These are phyloP conservation scores for Brenthis daphne DNA, from an alignment of 2,888 invertebrate species.

Conservation along the genomic window DNA sequence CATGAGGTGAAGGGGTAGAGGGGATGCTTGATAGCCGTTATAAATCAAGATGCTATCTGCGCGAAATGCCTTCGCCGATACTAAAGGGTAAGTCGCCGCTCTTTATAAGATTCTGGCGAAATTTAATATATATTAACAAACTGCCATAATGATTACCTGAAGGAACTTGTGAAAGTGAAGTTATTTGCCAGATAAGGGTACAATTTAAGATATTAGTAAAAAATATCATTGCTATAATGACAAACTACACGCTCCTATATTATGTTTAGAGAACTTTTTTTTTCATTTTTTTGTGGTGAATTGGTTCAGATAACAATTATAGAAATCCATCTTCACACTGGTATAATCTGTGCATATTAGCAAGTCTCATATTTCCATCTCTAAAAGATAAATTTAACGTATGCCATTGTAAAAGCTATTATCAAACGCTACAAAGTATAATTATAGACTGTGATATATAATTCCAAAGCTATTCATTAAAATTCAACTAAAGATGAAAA, in stretches of 20 bases:
- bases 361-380: slow-evolving; percentile 36
- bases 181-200: no score
- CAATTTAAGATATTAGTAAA: no score
- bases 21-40: slow-evolving; percentile 66
- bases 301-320: not conserved
- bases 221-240: no score
- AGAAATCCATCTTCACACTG: not conserved
- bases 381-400: slow-evolving; percentile 48
- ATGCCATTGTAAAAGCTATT: slow-evolving; percentile 70
- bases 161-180: not conserved
- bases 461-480: slow-evolving; percentile 78
- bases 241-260: no score
- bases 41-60: slow-evolving; percentile 80
- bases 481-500: slow-evolving; percentile 79
- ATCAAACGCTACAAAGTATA: slow-evolving; percentile 69
- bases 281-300: not conserved
- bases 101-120: slow-evolving; percentile 46
- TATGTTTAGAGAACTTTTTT: no score
- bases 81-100: slow-evolving; percentile 65
- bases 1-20: slow-evolving; percentile 33
- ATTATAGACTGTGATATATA: slow-evolving; percentile 72
- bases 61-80: slow-evolving; percentile 67
- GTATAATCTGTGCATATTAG: slow-evolving; percentile 18
- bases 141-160: slow-evolving; percentile 6
- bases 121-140: slow-evolving; percentile 24